A percentile compares a stretch with the other conserved stretches of the same genome.
Conservation (phyloP, 2,888 invertebrate genomes). For the Hemithea aestivaria region DNA sequence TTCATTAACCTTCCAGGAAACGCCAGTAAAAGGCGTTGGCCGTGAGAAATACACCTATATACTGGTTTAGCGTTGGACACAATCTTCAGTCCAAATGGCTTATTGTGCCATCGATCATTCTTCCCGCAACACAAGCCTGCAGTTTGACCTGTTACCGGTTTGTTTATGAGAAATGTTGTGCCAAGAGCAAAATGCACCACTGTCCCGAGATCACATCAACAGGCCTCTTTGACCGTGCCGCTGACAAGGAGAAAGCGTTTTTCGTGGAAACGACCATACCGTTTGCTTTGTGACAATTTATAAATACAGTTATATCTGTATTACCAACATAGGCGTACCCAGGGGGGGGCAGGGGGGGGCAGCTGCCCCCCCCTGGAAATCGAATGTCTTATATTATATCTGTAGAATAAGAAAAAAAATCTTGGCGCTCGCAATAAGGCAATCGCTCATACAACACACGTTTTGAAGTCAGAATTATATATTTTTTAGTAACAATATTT, state of each 20-base stretch:
- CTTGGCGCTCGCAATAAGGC: no score
- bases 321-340: no score
- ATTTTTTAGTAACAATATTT: no score
- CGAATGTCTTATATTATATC: no score
- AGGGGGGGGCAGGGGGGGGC: no score
- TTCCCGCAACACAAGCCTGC: constrained; percentile 22
- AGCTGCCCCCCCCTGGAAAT: no score
- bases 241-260: constrained; percentile 62
- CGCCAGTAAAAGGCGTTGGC: constrained; percentile 32
- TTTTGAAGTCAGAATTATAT: no score
- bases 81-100: constrained; percentile 29
- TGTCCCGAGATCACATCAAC: constrained; percentile 37
- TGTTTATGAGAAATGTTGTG: constrained; percentile 32
- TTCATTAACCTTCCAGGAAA: constrained; percentile 36
- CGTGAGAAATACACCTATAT: constrained; percentile 41
- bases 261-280: constrained; percentile 57
- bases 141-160: constrained; percentile 21
- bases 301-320: constrained; percentile 16
- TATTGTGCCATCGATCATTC: constrained; percentile 29
- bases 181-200: constrained; percentile 36
- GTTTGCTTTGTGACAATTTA: constrained; percentile 25
- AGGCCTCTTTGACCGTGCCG: constrained; percentile 47
- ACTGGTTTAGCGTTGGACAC: constrained; percentile 26
- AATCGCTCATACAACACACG: no score
- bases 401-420: no score